Base-by-base conservation (phyloP, 1,140 invertebrate species). In the Pogonus chalceus region DNA sequence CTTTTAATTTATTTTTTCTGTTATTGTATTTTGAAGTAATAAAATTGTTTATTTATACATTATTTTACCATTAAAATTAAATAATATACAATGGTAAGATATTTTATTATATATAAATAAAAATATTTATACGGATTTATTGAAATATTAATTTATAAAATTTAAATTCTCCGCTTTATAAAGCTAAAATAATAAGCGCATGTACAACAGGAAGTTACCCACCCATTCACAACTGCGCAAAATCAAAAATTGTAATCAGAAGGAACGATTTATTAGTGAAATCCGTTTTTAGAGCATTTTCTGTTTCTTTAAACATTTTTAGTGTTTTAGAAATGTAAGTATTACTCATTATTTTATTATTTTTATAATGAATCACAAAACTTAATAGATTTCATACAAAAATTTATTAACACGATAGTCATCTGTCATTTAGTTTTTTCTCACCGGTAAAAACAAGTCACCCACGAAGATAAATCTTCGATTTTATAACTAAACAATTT, bases 231-330 rank as follows among this genome's bases (percentile, higher is more conserved):
- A 4, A 43, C 9, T 43, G 37, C 37, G 37, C 37, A 43, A 43
- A 43, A 43, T 43, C 37, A 16, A 43, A 43, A 43, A 43, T 43
- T 43, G 37, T 43, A 43, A 43, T 43, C 37, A n/a, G n/a, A n/a
- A n/a, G 37, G 37, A 43, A 7, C 37, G 37, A 43, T 18, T 12
- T 43, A 4, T n/a, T 9, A 16, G 7, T 43, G 37, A 43, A 43
- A 43, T 43, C 18, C 37, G 37, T 43, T 43, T 43, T 43, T 43
- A 43, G 37, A 10, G 18, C 37, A 43, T 43, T 43, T 43, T 43
- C 7, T 10, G 37, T 43, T 43, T 43, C 4, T 16, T 12, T 43
- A 43, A 10, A 43, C 18, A 43, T 43, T 43, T 43, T 43, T 43
- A 43, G 18, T 12, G 18, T 43, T 43, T 43, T 43, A 43, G 9